A percentile compares a stretch with the other conserved stretches of the same genome.
Conservation (phyloP, 2,888 invertebrate genomes). For the Apotomis turbidana region DNA sequence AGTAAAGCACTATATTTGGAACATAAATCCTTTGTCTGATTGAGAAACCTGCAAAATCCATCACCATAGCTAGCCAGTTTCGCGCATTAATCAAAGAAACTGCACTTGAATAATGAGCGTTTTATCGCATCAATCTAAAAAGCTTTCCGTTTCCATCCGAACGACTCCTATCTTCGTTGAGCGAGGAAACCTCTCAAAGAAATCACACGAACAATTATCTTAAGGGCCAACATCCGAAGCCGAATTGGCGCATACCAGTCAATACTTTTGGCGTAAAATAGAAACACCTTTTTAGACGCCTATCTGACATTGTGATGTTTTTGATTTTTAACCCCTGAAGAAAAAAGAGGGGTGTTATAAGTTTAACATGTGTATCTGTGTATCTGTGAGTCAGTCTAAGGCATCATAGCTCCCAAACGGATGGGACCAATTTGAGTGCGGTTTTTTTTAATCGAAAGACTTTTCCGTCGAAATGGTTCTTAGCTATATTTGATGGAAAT, state of each 20-base stretch:
- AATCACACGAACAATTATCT: slow-evolving; percentile 64
- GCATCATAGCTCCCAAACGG: too few species aligned
- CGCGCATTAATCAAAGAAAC: slow-evolving; percentile 30
- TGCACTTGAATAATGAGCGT: slow-evolving; percentile 49
- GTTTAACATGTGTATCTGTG: too few species aligned
- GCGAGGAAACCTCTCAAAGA: slow-evolving; percentile 50
- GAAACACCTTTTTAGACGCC: slow-evolving; percentile 1
- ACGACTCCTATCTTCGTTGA: slow-evolving; percentile 48
- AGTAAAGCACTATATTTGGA: not conserved
- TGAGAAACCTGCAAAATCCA: not conserved
- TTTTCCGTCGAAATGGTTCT: too few species aligned
- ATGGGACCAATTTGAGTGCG: too few species aligned
- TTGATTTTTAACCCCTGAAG: too few species aligned
- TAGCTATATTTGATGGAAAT: too few species aligned
- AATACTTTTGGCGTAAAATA: slow-evolving; percentile 50
- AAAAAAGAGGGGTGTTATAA: too few species aligned
- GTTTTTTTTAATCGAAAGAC: too few species aligned
- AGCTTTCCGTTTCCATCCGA: slow-evolving; percentile 50
- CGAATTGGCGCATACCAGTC: slow-evolving; percentile 42
- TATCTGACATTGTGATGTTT: not conserved
- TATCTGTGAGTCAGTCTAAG: too few species aligned
- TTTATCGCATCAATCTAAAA: slow-evolving; percentile 55
- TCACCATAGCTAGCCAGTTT: slow-evolving; percentile 7
- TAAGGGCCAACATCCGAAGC: slow-evolving; percentile 49
- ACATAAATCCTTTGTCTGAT: not conserved